A percentile compares a stretch with the other conserved stretches of the same genome.
phyloP scores from a whole-genome alignment of 2,797 vertebrate species.

The Pogonophryne albipinna region DNA sequence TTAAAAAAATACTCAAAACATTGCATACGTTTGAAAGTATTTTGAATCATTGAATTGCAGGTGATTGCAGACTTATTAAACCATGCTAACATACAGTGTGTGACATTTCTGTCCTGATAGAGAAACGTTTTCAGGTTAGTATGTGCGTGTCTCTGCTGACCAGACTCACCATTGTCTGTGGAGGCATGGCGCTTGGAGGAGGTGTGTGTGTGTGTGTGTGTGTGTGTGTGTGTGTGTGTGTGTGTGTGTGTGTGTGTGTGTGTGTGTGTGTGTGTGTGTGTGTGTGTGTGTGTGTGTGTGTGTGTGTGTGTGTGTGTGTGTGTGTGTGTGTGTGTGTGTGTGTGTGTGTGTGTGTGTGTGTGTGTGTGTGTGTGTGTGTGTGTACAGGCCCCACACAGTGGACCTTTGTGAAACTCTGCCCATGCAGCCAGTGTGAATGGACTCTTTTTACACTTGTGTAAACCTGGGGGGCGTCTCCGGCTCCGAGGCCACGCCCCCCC shows the following conservation, averaged over 20 bases:
- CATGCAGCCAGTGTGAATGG: constrained; percentile 82
- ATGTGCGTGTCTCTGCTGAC: constrained; percentile 59
- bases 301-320: constrained; percentile 48
- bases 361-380: constrained; percentile 36
- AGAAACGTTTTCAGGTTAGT: constrained; percentile 65
- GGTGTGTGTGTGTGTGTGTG: constrained; percentile 47
- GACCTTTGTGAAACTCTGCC: constrained; percentile 85
- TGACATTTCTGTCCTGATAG: constrained; percentile 25
- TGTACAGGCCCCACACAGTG: constrained; percentile 78
- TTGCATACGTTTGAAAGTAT: not conserved
- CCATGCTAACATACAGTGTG: not conserved
- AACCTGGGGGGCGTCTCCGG: constrained; percentile 84
- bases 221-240: constrained; percentile 46
- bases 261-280: constrained; percentile 1
- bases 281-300: constrained; percentile 51
- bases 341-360: constrained; percentile 49
- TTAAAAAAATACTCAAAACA: too few species aligned
- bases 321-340: constrained; percentile 47
- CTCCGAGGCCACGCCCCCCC: constrained; percentile 74
- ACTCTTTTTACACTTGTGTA: constrained; percentile 88
- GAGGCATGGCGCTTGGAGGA: constrained; percentile 60
- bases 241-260: constrained; percentile 41
- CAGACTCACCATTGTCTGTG: constrained; percentile 75
- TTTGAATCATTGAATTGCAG: not conserved
- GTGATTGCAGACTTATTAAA: not conserved